A percentile compares a stretch with the other conserved stretches of the same genome.
Evolutionary conservation across 1,140 invertebrate genomes (phyloP).

Genomic region (Drosophila kohkoa): DNA sequence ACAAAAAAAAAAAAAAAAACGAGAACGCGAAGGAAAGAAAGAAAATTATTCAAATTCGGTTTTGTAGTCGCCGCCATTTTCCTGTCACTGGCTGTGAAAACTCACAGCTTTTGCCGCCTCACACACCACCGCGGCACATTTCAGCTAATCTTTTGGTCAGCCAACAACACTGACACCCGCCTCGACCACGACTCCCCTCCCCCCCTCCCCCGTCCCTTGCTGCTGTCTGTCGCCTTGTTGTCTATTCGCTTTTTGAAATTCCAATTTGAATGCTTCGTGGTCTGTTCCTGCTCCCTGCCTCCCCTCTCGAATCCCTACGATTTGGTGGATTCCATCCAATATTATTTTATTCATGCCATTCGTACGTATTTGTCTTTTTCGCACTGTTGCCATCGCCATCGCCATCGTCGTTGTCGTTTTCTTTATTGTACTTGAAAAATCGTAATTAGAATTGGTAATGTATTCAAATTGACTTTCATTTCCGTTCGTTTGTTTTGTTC

Average conservation of each 20-base stretch:
- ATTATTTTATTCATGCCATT: constrained; percentile 81
- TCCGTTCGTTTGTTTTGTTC: constrained; percentile 66
- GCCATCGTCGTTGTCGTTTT: constrained; percentile 36
- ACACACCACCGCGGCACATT: constrained; percentile 24
- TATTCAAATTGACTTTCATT: constrained; percentile 85
- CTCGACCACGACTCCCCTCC: not conserved
- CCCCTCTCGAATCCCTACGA: constrained; percentile 23
- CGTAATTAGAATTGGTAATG: constrained; percentile 85
- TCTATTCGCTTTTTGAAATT: constrained; percentile 78
- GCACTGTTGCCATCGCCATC: constrained; percentile 28
- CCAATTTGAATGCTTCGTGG: constrained; percentile 81
- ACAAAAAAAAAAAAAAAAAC: constrained; percentile 20
- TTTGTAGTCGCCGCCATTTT: constrained; percentile 74
- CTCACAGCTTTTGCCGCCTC: constrained; percentile 65
- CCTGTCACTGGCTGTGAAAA: constrained; percentile 78
- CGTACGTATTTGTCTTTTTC: constrained; percentile 63
- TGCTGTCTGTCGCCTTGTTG: constrained; percentile 49
- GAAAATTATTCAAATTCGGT: constrained; percentile 75
- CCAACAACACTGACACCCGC: constrained; percentile 47
- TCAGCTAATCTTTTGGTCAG: constrained; percentile 79
- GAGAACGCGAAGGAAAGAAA: not conserved
- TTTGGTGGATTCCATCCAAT: constrained; percentile 57
- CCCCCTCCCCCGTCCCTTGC: not conserved
- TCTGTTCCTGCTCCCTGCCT: constrained; percentile 13
- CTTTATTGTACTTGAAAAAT: constrained; percentile 78